Conservation (phyloP, 2,888 invertebrate species). For the Trypoxylon attenuatum region DNA sequence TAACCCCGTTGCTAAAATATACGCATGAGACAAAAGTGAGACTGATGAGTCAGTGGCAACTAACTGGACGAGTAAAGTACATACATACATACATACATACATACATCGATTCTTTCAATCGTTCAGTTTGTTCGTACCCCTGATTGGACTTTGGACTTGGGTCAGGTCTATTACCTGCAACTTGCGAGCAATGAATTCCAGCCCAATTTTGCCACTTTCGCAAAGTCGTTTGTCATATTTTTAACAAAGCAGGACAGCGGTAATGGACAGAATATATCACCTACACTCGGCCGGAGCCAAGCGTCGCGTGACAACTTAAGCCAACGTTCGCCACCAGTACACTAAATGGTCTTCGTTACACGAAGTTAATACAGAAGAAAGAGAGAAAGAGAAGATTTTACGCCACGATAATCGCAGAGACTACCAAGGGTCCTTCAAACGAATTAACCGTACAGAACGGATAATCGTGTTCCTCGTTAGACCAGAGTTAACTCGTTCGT, state of each 20-base stretch:
- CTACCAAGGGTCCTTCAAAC: constrained; percentile 6
- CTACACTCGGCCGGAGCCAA: constrained; percentile 7
- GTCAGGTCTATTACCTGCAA: no score
- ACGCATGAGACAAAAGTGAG: no score
- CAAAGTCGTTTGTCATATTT: constrained; percentile 6
- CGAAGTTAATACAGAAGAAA: constrained; percentile 25
- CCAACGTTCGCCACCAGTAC: constrained; percentile 4
- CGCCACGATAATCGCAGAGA: constrained; percentile 28
- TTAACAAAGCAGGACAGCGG: constrained; percentile 25
- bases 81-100: no score
- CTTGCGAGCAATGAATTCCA: not conserved
- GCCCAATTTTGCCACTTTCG: constrained; percentile 4
- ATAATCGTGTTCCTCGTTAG: no score
- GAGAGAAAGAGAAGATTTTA: constrained; percentile 21
- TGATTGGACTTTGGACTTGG: no score
- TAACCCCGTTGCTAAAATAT: no score
- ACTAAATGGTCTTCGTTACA: constrained; percentile 29
- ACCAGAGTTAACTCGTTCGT: no score
- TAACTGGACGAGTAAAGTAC: no score
- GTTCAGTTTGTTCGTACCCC: no score
- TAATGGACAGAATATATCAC: constrained; percentile 26
- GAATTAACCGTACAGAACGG: constrained; percentile 19
- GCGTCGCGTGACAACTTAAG: constrained; percentile 36
- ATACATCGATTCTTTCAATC: no score
- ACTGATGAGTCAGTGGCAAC: no score